These are phyloP conservation scores for Dipodomys spectabilis DNA, from an alignment of 2,113 vertebrate species.

Conservation along the genomic window DNA sequence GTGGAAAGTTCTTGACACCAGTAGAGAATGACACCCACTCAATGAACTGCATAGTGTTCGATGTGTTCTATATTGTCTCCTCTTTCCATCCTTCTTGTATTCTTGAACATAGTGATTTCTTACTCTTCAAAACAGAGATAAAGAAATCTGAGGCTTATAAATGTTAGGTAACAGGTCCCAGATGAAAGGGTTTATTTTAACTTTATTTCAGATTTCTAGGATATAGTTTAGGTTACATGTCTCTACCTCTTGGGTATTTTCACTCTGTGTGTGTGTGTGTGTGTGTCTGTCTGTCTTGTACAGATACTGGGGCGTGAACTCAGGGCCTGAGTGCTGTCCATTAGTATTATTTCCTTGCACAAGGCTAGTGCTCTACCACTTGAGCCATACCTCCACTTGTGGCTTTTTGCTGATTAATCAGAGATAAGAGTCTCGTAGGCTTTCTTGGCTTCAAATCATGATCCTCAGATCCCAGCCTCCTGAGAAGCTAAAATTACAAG, in stretches of 20 bases:
- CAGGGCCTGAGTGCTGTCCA: no score
- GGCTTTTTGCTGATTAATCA: no score
- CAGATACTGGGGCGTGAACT: no score
- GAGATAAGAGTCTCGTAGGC: no score
- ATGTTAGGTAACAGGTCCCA: neutral
- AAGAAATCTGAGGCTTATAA: neutral
- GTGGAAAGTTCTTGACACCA: neutral
- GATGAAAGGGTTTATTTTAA: neutral
- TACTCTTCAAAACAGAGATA: neutral
- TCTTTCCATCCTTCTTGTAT: neutral
- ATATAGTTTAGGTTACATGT: neutral
- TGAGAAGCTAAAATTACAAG: no score
- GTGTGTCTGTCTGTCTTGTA: no score
- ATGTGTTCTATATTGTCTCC: neutral
- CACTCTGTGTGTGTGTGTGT: no score
- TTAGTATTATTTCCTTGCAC: no score
- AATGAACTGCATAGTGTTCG: neutral
- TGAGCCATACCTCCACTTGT: no score
- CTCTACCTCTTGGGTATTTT: neutral
- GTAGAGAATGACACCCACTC: neutral
- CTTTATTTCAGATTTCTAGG: neutral
- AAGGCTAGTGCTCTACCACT: no score
- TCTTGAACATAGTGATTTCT: slow-evolving; percentile 2
- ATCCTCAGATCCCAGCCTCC: no score
- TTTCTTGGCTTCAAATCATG: no score